Percentiles rank a stretch among this genome's conserved stretches.
These are phyloP conservation scores for Brachymystax lenok DNA, from an alignment of 2,797 vertebrate species.

Conservation along the genomic window DNA sequence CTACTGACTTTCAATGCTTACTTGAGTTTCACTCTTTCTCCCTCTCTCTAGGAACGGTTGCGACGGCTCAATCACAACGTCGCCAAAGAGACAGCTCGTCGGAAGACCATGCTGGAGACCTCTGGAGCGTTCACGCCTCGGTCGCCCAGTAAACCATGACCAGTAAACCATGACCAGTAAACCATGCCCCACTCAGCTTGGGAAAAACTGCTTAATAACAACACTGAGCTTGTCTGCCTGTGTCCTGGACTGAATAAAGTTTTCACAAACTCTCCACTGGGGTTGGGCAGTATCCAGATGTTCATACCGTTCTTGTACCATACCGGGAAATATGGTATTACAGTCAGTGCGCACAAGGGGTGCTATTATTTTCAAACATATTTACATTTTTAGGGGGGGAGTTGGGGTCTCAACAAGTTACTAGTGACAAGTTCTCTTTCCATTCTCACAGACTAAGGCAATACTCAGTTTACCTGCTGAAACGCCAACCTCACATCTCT, in stretches of 20 bases:
- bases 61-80: constrained; percentile 90
- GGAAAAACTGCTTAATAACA: neutral
- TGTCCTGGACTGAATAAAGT: neutral
- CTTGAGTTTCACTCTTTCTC: neutral
- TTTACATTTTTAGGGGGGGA: neutral
- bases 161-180: constrained; percentile 86
- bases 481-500: neutral
- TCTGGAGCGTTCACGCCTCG: constrained; percentile 83
- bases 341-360: too few relatives aligned
- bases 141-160: constrained; percentile 84
- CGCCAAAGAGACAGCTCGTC: constrained; percentile 88
- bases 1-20: neutral
- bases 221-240: neutral
- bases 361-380: too few relatives aligned
- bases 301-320: too few relatives aligned
- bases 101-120: constrained; percentile 89
- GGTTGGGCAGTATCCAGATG: too few relatives aligned
- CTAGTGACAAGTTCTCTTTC: neutral
- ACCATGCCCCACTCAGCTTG: constrained; percentile 53
- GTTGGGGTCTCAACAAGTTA: too few relatives aligned
- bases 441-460: neutral
- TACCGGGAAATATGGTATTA: too few relatives aligned
- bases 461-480: neutral
- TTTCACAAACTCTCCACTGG: neutral
- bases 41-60: constrained; percentile 80